These are phyloP conservation scores for Uromys caudimaculatus DNA, from an alignment of 2,797 vertebrate genomes.

Conservation along the genomic window DNA sequence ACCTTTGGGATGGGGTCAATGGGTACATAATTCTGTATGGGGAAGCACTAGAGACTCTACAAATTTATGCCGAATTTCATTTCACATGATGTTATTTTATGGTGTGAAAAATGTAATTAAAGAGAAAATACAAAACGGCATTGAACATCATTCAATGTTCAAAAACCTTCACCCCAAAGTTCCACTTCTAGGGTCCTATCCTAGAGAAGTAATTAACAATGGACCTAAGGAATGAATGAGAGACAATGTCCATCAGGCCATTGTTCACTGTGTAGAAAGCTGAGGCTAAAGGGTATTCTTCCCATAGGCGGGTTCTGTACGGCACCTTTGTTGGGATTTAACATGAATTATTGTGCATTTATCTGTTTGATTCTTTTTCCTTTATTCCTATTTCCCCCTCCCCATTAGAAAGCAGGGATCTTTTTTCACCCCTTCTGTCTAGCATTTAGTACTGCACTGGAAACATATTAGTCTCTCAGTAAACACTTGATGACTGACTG, in stretches of 20 bases:
- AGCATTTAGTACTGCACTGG: no score
- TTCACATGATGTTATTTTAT: background rate
- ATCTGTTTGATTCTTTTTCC: background rate
- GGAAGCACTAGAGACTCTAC: background rate
- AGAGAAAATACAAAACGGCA: slow-evolving; percentile 1
- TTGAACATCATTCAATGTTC: background rate
- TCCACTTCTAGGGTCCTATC: background rate
- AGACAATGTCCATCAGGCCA: background rate
- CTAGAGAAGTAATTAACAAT: background rate
- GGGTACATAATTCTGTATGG: background rate
- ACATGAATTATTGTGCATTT: background rate
- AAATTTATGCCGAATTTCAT: background rate
- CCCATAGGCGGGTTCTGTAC: background rate
- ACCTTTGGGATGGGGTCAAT: no score
- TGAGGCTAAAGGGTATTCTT: background rate
- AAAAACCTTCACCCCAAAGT: background rate
- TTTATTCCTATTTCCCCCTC: background rate
- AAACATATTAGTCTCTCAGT: background rate
- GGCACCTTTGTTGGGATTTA: background rate
- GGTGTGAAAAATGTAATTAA: background rate
- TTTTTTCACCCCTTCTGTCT: background rate
- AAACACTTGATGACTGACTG: background rate
- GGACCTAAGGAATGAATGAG: background rate
- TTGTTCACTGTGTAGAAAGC: background rate
- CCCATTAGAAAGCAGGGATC: background rate